Evolutionary conservation across 2,113 vertebrate genomes (phyloP), one percentile per base, ranked within the genome.

Genomic region (Bubo scandiacus): DNA sequence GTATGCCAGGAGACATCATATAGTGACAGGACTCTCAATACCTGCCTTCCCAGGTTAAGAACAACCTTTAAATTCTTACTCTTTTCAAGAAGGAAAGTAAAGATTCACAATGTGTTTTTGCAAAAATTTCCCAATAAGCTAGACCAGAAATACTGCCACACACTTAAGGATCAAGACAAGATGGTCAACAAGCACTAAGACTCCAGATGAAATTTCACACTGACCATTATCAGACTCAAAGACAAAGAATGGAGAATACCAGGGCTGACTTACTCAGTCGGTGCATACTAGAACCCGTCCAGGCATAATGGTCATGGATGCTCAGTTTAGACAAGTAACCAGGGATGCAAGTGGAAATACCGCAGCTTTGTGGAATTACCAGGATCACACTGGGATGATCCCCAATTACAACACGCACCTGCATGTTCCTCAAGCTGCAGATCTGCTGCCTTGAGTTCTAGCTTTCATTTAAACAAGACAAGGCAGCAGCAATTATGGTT

Each of bases 321-420:
- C 59, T 74, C 27, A 11, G 89, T 12, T 78, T 52, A n/a, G 58
- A 36, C 65, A 42, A 67, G 83, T 3, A 91, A 49, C 13, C 3
- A 7, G 52, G 0, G 2, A 77, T 42, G 80, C 49, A 23, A 65
- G 30, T 1, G 0, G 29, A 92, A 57, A 78, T 84, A 42, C 22
- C 3, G 12, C 6, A 29, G 83, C 6, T 70, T 10, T 55, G 65
- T 47, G 81, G 59, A 58, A 49, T 43, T 13, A 19, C 27, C 36
- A 27, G n/a, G 57, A 65, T 38, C 55, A 45, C 49, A 40, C 3
- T 0, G 0, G 91, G 81, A 84, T 5, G 1, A 49, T 36, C 52
- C 38, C 9, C 0, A 23, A 29, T 77, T 78, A 23, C 67, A 26
- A 32, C 93, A 43, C 0, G 0, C 58, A 73, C 63, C 75, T 32